Base-by-base conservation (phyloP, 1,140 invertebrate species). In the Telenomus remus region DNA sequence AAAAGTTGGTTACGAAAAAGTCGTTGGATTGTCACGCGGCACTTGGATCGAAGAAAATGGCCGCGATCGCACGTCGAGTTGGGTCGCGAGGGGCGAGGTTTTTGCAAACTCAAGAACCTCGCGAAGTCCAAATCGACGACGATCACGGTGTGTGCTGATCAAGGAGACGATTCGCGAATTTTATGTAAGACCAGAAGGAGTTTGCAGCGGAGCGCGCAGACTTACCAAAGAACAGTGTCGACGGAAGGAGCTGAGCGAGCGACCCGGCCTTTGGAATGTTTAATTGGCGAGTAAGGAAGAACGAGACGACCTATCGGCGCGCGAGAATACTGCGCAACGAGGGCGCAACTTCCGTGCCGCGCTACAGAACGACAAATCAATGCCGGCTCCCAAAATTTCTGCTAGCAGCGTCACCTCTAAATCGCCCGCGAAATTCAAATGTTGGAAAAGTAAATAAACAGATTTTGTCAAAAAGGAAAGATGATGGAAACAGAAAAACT, bases 191-290 rank as follows among this genome's bases (percentile, higher is more conserved):
- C 16, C 69, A 47, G 46, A 6, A 19, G 14, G 49, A 47, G 9
- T 43, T 49, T 10, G 12, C 47, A 15, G 48, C 12, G 37, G 13
- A 14, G n/a, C 47, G 43, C 61, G 55, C 49, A 50, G 80, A 90
- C 90, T 91, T 90, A 91, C 91, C 91, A 90, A 90, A 90, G 89
- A 91, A 89, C 89, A 90, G 89, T 85, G 83, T 84, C 80, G 81
- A 81, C 80, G 81, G 19, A 82, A 88, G 86, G 89, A 88, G 87
- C 88, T 85, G 89, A 88, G 85, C 87, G 72, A 79, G 73, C 71
- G 88, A 91, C 88, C 86, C 89, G 89, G 89, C 88, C 89, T 90
- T 90, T 91, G 91, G 90, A 91, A 91, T 91, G 90, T 91, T 89
- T 87, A 89, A 89, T 89, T 88, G 86, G 84, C 88, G 89, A 91